Evolutionary conservation across 2,888 invertebrate genomes (phyloP), one percentile per base, ranked within the genome.

Genomic region (Polydesmus complanatus): DNA sequence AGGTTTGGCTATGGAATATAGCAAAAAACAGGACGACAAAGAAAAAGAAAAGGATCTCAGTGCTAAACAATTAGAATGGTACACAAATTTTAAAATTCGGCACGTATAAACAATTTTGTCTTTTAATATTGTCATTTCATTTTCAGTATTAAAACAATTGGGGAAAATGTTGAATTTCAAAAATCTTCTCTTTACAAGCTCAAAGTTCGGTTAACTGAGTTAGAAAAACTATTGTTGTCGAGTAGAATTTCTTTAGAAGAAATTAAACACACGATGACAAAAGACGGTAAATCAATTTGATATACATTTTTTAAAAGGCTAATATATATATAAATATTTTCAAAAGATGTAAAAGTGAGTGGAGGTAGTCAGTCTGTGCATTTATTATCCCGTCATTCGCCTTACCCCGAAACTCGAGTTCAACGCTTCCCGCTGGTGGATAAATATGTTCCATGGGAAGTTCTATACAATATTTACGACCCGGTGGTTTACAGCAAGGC

Each of bases 391-490:
- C 63, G 74, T 37, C 70, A 70, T 60, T 73, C 73, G 1, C 73
- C 73, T 5, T 74, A 74, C 65, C 72, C 71, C 22, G 70, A 68
- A 18, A 74, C 74, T 1, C 66, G 68, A 52, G 68, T 73, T n/a
- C 67, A 70, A 19, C 66, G 74, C 11, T 73, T 71, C 58, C 73
- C 74, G 21, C 70, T 74, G 22, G 71, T 73, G 57, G 74, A 74
- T 65, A 73, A 73, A 67, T 73, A 72, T 64, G 73, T 74, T 11
- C 71, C 72, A 11, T 74, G 73, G 74, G 73, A 74, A 67, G 73
- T 74, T 27, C 68, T 69, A 63, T 66, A 67, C 67, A 66, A 64
- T n/a, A 61, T 66, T 2, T 74, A 74, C 66, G 74, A 74, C 65
- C 73, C 74, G 2, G 69, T 69, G 25, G 69, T 68, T 3, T 72